Conservation (phyloP, 2,888 invertebrate species). For the Diarsia mendica region DNA sequence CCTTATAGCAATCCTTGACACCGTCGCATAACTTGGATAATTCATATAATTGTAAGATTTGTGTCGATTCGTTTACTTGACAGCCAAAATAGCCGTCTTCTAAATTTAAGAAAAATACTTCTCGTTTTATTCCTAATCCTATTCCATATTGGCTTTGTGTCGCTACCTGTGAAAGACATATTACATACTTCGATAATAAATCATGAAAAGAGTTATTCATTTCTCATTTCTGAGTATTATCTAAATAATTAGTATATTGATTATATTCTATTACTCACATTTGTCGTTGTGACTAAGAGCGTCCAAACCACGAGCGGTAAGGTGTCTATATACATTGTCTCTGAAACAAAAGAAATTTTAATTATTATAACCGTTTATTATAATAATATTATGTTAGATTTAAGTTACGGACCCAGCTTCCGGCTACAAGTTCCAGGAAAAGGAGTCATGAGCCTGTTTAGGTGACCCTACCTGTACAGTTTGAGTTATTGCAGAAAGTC, state of each 20-base stretch:
- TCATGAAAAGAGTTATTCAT: conserved; percentile 16
- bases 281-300: conserved; percentile 94
- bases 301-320: conserved; percentile 98
- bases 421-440: background rate
- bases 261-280: conserved; percentile 91
- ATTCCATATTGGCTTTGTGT: conserved; percentile 95
- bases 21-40: conserved; percentile 98
- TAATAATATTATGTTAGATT: background rate
- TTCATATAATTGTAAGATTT: conserved; percentile 98
- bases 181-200: conserved; percentile 53
- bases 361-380: conserved; percentile 17
- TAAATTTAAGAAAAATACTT: conserved; percentile 98
- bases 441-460: too few species aligned
- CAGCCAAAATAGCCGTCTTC: conserved; percentile 99
- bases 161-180: conserved; percentile 90
- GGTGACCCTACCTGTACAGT: background rate
- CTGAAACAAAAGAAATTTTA: conserved; percentile 92
- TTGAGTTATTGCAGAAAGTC: background rate
- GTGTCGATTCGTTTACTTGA: conserved; percentile 98
- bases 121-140: conserved; percentile 96
- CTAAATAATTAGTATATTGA: conserved; percentile 1
- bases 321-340: conserved; percentile 96
- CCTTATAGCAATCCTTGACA: conserved; percentile 96
- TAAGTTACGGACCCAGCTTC: too few species aligned
- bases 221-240: conserved; percentile 3